Base-by-base conservation (phyloP, 2,113 vertebrate species). In the Saccopteryx leptura region DNA sequence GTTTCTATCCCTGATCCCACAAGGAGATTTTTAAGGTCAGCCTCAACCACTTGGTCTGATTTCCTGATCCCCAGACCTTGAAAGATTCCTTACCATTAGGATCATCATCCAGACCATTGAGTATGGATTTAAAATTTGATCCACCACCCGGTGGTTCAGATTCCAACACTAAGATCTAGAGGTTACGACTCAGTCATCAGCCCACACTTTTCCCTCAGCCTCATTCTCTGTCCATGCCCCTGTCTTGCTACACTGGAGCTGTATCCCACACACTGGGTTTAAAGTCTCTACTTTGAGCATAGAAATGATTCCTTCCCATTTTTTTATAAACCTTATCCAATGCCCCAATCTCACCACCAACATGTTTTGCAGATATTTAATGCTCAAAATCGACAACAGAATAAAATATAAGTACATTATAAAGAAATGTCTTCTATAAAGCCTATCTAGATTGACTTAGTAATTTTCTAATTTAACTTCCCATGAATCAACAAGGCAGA, bases 381-480 rank as follows among this genome's bases (percentile, higher is more conserved):
- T 58, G 28, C 10, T 56, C 33, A 75, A 71, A 84, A 46, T 3
- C 54, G 39, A 21, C 26, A 89, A 89, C 1, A 48, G 26, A 92
- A 33, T 81, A 88, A 94, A 95, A 86, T 52, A 79, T 31, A 91
- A 68, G 19, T 65, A 0, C 19, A 75, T 87, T 84, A 92, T 78
- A 54, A 90, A 83, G 26, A 66, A 28, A 48, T 28, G 21, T 31
- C 81, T 92, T 91, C 56, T 21, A 76, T 60, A 79, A 88, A 88
- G 19, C 28, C 63, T 92, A 74, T 5, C 10, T 56, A 48, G 18
- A 61, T 4, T 11, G 50, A 81, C 33, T 78, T 17, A 75, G 72
- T 56, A 87, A 28, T 78, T 78, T 65, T 72, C 17, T 60, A 18
- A 74, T 39, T 88, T 79, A 88, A 90, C 26, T 65, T 28, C 10